Percentiles rank a stretch among this genome's conserved stretches.
Conservation (phyloP, 2,113 vertebrate genomes). For the Smithornis capensis region DNA sequence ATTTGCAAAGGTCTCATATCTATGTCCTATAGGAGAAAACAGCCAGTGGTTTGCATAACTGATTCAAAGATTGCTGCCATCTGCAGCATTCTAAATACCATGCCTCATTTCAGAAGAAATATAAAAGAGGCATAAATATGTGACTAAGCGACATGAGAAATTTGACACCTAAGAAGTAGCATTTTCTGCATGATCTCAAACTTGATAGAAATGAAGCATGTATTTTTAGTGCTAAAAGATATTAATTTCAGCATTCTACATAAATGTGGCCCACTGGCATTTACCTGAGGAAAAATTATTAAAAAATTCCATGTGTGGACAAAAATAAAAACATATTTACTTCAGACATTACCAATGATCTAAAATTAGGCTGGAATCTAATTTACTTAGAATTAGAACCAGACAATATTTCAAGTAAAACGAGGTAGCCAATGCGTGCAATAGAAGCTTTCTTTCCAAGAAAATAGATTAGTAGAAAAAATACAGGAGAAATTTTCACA, state of each 20-base stretch:
- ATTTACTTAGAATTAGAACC: background rate
- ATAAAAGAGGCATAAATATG: constrained; percentile 15
- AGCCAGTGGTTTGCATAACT: constrained; percentile 9
- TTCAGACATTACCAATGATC: background rate
- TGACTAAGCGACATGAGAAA: constrained; percentile 27
- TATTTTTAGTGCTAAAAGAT: background rate
- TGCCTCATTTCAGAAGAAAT: constrained; percentile 8
- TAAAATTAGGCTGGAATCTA: background rate
- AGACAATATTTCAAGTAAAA: background rate
- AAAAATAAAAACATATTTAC: background rate
- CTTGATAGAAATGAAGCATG: background rate
- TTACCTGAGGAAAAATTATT: background rate
- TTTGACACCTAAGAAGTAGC: background rate
- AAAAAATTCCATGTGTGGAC: background rate
- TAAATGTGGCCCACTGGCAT: background rate
- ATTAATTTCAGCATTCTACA: background rate
- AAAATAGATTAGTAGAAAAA: background rate
- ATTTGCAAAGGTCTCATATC: constrained; percentile 20
- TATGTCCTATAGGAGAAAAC: background rate
- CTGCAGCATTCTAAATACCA: constrained; percentile 40
- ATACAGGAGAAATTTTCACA: background rate
- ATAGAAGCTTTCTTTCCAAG: background rate
- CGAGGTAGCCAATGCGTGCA: background rate
- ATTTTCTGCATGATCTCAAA: background rate
- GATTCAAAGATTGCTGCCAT: constrained; percentile 28